Conservation (phyloP, 2,888 invertebrate species). For the Pecten maximus region DNA sequence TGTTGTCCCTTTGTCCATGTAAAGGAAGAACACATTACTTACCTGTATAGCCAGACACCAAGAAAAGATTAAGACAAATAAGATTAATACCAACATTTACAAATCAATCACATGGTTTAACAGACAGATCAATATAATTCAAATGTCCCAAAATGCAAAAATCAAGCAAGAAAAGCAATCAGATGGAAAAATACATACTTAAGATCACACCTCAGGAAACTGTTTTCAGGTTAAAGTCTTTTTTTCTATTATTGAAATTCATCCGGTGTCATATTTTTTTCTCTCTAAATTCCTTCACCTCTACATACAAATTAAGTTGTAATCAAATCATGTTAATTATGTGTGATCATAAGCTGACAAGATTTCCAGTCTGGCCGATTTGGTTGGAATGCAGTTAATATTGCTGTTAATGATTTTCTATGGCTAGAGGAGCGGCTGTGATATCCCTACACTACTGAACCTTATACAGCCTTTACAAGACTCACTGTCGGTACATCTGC, state of each 20-base stretch:
- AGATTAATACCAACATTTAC: constrained; percentile 22
- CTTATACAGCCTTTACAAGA: constrained; percentile 40
- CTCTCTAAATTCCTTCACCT: neutral
- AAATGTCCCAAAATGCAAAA: neutral
- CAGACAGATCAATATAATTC: neutral
- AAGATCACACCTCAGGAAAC: neutral
- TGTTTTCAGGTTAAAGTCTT: neutral
- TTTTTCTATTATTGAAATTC: neutral
- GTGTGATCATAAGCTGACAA: neutral
- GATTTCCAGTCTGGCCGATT: neutral
- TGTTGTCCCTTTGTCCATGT: constrained; percentile 19
- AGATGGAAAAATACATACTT: neutral
- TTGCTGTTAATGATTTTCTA: constrained; percentile 15
- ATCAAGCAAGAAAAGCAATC: neutral
- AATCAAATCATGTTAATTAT: neutral
- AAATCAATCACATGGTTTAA: neutral
- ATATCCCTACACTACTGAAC: constrained; percentile 5
- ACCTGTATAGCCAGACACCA: neutral
- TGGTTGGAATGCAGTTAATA: neutral
- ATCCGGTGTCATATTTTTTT: neutral
- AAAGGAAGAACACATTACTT: constrained; percentile 13
- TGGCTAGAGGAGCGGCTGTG: neutral
- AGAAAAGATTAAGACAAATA: constrained; percentile 8
- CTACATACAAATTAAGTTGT: neutral
- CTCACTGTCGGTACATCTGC: constrained; percentile 47